Base-by-base conservation (phyloP, 2,797 vertebrate genomes). In the Dendrocincla tyrannina region DNA sequence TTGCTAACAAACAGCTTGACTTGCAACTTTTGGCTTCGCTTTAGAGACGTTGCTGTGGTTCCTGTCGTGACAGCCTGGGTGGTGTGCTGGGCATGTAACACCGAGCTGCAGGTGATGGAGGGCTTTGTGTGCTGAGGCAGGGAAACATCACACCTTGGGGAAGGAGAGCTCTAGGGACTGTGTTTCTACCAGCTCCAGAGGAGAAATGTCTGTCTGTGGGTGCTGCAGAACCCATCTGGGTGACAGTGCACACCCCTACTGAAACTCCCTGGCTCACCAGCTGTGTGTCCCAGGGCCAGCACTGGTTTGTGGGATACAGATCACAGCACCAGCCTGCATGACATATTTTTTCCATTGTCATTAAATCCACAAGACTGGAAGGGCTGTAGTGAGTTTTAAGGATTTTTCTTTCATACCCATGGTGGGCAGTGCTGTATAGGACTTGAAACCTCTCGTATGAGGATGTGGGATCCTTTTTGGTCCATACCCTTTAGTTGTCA, bases 251-350 rank as follows among this genome's bases (percentile, higher is more conserved):
- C 44, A 10, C 28, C 86, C 25, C 17, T 83, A 11, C 55, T 33
- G 77, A 72, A 58, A 55, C 63, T 58, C 25, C 30, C n/a, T 9
- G 7, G 4, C 10, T 23, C 23, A 1, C 19, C 20, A 24, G 23
- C 12, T 6, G 1, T 0, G 0, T 32, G 47, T 66, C 22, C 5
- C 7, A 9, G 42, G 75, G 28, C 4, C 32, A 6, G 46, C 69
- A 28, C 3, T 8, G 28, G 28, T 52, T 62, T 50, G 8, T 4
- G 1, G 24, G 35, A 12, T 19, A 6, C 5, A 50, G 39, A 39
- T 53, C 62, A 27, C 55, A 44, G 46, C 60, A 39, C 13, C 33
- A 37, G 23, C 37, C 83, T 44, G n/a, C 28, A 25, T 17, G 39
- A n/a, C 2, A 2, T 1, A 0, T 35, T 73, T 76, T 58, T 74